phyloP scores from a whole-genome alignment of 2,797 vertebrate genomes.

The Orientallactaga sibirica region DNA sequence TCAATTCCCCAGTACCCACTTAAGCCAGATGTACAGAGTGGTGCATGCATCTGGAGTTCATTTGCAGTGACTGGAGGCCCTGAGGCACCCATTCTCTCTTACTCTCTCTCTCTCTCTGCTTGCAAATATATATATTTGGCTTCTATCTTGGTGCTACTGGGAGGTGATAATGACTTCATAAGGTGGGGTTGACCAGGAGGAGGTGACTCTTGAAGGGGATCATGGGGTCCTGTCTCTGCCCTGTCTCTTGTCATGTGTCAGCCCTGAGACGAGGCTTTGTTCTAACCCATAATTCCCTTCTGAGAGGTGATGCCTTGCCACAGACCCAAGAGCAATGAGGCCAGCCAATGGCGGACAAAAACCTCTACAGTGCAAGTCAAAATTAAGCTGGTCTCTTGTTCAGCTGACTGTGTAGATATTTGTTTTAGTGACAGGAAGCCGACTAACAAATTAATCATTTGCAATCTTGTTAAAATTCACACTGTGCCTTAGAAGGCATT shows the following conservation, averaged over 20 bases:
- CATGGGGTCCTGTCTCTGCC: neutral
- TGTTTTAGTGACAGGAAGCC: neutral
- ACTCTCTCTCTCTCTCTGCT: no score
- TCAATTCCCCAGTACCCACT: no score
- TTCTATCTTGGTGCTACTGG: neutral
- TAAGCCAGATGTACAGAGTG: no score
- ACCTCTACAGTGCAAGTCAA: neutral
- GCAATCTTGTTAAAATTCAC: neutral
- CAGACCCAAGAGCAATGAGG: neutral
- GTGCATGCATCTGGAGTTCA: no score
- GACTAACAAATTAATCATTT: neutral
- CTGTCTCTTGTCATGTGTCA: neutral
- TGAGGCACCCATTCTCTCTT: no score
- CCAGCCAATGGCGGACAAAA: neutral
- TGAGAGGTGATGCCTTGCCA: neutral
- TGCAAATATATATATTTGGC: no score
- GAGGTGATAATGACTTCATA: neutral
- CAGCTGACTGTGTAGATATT: neutral
- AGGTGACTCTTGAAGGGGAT: neutral
- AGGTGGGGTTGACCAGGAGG: neutral
- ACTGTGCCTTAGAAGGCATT: slow-evolving; percentile 8
- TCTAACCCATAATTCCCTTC: neutral
- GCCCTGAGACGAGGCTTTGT: neutral
- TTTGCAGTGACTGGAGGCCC: no score
- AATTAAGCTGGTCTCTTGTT: neutral